Evolutionary conservation across 2,113 vertebrate genomes (phyloP), one percentile per base, ranked within the genome.

Genomic region (Datnioides undecimradiatus): DNA sequence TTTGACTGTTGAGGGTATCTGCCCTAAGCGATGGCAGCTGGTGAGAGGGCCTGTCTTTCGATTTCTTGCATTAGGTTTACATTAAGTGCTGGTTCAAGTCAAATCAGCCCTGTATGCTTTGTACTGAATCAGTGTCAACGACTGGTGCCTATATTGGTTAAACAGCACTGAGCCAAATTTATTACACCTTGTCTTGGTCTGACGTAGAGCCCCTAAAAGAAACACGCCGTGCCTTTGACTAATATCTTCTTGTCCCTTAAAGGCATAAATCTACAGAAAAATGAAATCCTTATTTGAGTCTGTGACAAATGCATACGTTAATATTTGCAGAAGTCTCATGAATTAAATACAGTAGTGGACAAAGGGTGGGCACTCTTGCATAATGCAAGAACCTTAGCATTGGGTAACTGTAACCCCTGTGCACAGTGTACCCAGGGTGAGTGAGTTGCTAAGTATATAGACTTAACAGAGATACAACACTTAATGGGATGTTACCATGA

Each of bases 341-440:
- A 41, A 76, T 73, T 49, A 72, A 63, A 64, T 25, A 66, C 7
- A 21, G 33, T 0, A 14, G 48, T 62, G 38, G 73, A 74, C 72
- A 82, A 68, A 85, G 73, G 87, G 84, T 62, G 70, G 72, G 25
- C 46, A 57, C 48, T 73, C 48, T 90, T 91, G 51, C 82, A 76
- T 87, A 90, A 92, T 69, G 63, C 40, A 60, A 25, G 73, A 67
- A 65, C 69, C 8, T 12, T 17, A 43, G 60, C 55, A 25, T 65
- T 79, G 67, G 43, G 64, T 79, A 83, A 80, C 62, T 46, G 33
- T 73, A 43, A 80, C 58, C 78, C 41, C 23, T 82, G 88, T 64
- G 75, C 85, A 87, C 72, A 51, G 54, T 87, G 66, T 80, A 52
- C 78, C 64, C 41, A 66, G 10, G 38, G 66, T 2, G 38, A 72